Conservation (phyloP, 2,113 vertebrate genomes). For the Dasyurus viverrinus region DNA sequence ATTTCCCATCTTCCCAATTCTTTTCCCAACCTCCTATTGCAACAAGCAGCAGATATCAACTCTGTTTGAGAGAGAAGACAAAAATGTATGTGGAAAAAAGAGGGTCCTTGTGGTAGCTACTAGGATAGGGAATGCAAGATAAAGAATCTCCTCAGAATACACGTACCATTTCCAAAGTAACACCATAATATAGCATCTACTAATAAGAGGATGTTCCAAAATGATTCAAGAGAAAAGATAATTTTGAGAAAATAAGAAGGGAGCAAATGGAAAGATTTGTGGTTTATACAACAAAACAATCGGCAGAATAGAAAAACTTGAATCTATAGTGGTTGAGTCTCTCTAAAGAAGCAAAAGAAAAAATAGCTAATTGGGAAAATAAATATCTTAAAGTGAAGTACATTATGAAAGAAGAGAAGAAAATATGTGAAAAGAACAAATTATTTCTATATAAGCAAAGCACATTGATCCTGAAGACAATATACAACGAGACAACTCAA, state of each 20-base stretch:
- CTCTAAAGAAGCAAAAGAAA: neutral
- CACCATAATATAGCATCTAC: neutral
- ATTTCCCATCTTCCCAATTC: neutral
- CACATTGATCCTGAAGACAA: neutral
- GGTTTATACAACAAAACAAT: neutral
- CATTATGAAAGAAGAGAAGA: neutral
- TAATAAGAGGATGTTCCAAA: neutral
- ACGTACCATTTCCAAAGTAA: neutral
- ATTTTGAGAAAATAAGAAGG: neutral
- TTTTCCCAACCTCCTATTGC: neutral
- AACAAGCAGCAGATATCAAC: neutral
- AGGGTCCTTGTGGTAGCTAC: neutral
- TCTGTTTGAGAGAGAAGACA: neutral
- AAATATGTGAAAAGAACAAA: neutral
- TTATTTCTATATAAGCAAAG: neutral
- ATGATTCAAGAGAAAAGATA: neutral
- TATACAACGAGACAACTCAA: neutral
- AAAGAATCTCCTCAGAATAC: neutral
- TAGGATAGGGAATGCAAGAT: neutral
- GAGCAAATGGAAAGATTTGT: neutral
- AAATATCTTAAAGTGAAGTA: neutral
- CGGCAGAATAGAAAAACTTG: neutral
- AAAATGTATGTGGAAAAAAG: neutral
- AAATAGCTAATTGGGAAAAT: neutral
- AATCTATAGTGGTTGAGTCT: neutral